Conservation (phyloP, 2,888 invertebrate genomes). For the Tetanocera ferruginea region DNA sequence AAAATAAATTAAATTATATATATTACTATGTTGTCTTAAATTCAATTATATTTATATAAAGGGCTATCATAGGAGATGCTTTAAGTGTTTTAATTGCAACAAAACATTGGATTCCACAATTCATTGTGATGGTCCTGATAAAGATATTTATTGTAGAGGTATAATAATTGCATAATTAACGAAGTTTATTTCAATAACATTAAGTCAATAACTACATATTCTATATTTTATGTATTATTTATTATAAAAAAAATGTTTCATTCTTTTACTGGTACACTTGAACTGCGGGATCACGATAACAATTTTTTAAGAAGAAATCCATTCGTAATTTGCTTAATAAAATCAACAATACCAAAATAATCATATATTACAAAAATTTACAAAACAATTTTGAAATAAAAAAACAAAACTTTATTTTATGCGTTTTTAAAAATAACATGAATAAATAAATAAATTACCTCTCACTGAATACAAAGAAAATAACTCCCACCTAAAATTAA, state of each 20-base stretch:
- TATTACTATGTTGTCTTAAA: not conserved
- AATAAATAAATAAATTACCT: no score
- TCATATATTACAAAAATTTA: no score
- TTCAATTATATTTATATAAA: conserved; percentile 58
- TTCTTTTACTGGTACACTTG: no score
- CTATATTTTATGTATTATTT: not conserved
- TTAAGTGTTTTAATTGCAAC: conserved; percentile 88
- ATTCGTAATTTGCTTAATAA: no score
- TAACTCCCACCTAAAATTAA: no score
- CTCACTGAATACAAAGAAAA: no score
- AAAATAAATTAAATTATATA: not conserved
- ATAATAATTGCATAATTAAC: conserved; percentile 34
- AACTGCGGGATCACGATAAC: no score
- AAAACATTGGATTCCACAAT: conserved; percentile 88
- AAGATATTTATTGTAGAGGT: conserved; percentile 94
- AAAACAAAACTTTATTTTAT: no score
- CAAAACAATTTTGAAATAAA: no score
- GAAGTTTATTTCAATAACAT: not conserved
- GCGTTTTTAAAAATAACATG: no score
- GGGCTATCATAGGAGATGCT: conserved; percentile 92
- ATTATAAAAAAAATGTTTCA: not conserved
- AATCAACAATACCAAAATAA: no score
- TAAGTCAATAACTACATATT: not conserved
- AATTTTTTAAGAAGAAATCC: no score
- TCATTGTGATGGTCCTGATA: conserved; percentile 94